Conservation (phyloP, 2,888 invertebrate species). For the Neoscelio sp. region DNA sequence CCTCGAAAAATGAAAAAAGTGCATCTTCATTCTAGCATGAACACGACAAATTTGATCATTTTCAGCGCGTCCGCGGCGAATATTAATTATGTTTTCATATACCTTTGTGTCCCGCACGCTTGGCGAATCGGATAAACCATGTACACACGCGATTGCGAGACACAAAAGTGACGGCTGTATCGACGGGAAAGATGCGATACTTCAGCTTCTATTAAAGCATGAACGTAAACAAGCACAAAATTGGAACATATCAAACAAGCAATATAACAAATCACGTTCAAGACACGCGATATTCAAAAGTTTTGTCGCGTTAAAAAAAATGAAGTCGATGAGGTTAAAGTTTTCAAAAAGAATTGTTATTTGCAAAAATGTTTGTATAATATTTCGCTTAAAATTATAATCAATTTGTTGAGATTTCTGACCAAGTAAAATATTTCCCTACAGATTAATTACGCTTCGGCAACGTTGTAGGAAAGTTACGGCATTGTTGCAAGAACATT, state of each 20-base stretch:
- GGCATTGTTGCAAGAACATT: too few species aligned
- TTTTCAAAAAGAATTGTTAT: too few species aligned
- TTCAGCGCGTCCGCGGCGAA: conserved; percentile 9
- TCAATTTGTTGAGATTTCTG: too few species aligned
- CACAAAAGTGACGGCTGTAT: conserved; percentile 24
- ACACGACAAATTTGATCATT: conserved; percentile 29
- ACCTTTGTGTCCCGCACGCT: conserved; percentile 40
- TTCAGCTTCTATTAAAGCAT: conserved; percentile 5
- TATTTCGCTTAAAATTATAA: too few species aligned
- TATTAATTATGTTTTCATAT: conserved; percentile 47
- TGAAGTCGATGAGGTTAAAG: too few species aligned
- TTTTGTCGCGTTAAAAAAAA: neutral
- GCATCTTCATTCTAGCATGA: neutral
- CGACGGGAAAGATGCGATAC: conserved; percentile 16
- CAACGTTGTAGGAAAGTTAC: too few species aligned
- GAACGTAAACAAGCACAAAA: conserved; percentile 42
- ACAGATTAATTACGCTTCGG: too few species aligned
- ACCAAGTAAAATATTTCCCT: too few species aligned
- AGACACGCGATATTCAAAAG: conserved; percentile 33
- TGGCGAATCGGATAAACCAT: conserved; percentile 51
- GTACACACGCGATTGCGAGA: conserved; percentile 32
- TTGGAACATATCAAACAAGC: conserved; percentile 56
- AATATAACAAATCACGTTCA: conserved; percentile 59
- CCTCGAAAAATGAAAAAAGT: neutral
- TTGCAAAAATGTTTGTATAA: too few species aligned